Evolutionary conservation across 2,113 vertebrate genomes (phyloP), one percentile per base, ranked within the genome.

Genomic region (Corvus hawaiiensis): DNA sequence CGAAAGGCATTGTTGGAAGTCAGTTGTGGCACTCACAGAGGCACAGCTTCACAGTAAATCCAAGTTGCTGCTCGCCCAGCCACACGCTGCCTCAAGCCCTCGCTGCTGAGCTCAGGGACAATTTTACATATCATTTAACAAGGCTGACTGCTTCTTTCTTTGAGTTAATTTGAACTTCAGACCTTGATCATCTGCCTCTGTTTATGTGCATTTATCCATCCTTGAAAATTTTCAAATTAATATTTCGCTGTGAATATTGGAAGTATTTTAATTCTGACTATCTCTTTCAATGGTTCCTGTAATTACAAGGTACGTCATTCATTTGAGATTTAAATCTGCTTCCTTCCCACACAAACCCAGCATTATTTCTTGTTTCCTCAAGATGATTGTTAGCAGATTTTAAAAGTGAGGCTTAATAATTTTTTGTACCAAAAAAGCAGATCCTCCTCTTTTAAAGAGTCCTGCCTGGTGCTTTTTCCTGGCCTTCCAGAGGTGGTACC

Each of bases 291-390:
- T 11, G 13, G 54, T 73, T 93, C 59, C 91, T 95, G 75, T 94
- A 96, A 96, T 96, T 96, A 87, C 71, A 83, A 69, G 94, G 89
- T 73, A 96, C 19, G 14, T 96, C 94, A 92, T 83, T 96, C 96
- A 96, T 73, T 79, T 87, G 26, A 67, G 78, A 85, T 91, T 94
- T 90, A 96, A 97, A 95, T 95, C 87, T 76, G 78, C 82, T 94
- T 66, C 81, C 94, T 94, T 94, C 93, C 96, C 96, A 96, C 95
- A 97, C 87, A 96, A 93, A 87, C 74, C 71, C 95, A 77, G 67
- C 84, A 85, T 93, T 95, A 81, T 89, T 93, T 63, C 84, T 66
- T 88, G 88, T 89, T 81, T n/a, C 79, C 73, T 73, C 13, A 6
- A 91, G 66, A 75, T 91, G 79, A 83, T 54, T 46, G 74, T 48